Conservation (phyloP, 2,888 invertebrate genomes). For the Eudemis profundana region DNA sequence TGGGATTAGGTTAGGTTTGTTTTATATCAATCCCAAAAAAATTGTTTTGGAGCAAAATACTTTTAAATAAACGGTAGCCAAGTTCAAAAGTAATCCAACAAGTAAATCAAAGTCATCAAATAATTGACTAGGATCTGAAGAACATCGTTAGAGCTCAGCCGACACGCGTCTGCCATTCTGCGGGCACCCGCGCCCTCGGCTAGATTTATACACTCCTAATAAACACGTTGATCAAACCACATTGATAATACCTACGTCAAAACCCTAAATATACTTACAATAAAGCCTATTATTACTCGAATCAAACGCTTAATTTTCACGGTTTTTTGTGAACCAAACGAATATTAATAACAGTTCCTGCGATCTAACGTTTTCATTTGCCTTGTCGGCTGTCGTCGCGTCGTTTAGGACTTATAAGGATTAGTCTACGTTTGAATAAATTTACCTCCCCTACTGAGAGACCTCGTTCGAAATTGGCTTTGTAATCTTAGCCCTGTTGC, state of each 20-base stretch:
- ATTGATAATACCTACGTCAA: background rate
- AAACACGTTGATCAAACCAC: conserved; percentile 72
- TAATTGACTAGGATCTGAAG: conserved; percentile 71
- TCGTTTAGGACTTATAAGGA: conserved; percentile 59
- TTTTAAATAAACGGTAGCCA: background rate
- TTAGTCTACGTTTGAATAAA: conserved; percentile 49
- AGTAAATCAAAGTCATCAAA: conserved; percentile 78
- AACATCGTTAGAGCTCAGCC: conserved; percentile 73
- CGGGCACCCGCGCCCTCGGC: conserved; percentile 58
- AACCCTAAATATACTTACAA: background rate
- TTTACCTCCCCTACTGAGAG: conserved; percentile 43
- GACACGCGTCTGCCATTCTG: conserved; percentile 78
- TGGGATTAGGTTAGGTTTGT: no score
- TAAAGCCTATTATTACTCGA: conserved; percentile 5
- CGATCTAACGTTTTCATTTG: conserved; percentile 69
- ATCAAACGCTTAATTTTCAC: conserved; percentile 1
- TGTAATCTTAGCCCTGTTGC: background rate
- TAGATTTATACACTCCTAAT: conserved; percentile 77
- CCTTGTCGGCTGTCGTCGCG: conserved; percentile 67
- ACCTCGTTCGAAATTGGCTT: background rate
- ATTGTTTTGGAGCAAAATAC: no score
- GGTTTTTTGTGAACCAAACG: conserved; percentile 59
- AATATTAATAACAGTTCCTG: conserved; percentile 79
- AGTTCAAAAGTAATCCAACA: conserved; percentile 61
- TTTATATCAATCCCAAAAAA: no score